A percentile compares a stretch with the other conserved stretches of the same genome.
These are phyloP conservation scores for Hypomecis atomaria DNA, from an alignment of 2,888 invertebrate genomes.

Conservation along the genomic window DNA sequence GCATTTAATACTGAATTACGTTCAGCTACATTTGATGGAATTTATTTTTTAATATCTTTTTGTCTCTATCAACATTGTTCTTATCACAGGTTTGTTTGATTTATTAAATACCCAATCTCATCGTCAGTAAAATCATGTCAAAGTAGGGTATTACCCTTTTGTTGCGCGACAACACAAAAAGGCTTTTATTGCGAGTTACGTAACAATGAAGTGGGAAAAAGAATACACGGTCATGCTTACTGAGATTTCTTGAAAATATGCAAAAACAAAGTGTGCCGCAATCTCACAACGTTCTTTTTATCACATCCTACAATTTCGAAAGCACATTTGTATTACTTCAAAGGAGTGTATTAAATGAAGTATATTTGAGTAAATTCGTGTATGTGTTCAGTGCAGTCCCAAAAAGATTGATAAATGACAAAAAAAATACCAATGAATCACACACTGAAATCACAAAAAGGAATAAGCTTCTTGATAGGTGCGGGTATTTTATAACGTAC, in stretches of 20 bases:
- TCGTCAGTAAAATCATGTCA: constrained; percentile 33
- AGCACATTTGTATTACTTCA: constrained; percentile 14
- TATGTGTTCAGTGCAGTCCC: not conserved
- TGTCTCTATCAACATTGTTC: not conserved
- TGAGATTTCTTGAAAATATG: constrained; percentile 28
- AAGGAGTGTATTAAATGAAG: constrained; percentile 4
- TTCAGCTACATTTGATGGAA: too few species aligned
- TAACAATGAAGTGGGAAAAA: constrained; percentile 32
- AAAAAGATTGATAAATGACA: too few species aligned
- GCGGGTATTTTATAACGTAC: too few species aligned
- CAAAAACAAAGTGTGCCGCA: constrained; percentile 21
- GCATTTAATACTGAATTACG: too few species aligned
- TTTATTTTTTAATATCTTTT: not conserved
- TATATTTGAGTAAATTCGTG: not conserved
- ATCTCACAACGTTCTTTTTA: constrained; percentile 21
- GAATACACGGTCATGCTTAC: constrained; percentile 21
- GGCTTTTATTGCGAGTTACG: constrained; percentile 48
- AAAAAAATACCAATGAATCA: too few species aligned
- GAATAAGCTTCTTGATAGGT: too few species aligned
- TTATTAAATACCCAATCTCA: constrained; percentile 23
- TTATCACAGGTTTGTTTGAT: constrained; percentile 14
- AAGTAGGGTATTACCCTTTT: constrained; percentile 33
- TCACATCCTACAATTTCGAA: constrained; percentile 15
- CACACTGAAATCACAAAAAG: too few species aligned
- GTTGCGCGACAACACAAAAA: constrained; percentile 50